Base-by-base conservation (phyloP, 2,113 vertebrate species). In the Sinocyclocheilus maitianheensis region DNA sequence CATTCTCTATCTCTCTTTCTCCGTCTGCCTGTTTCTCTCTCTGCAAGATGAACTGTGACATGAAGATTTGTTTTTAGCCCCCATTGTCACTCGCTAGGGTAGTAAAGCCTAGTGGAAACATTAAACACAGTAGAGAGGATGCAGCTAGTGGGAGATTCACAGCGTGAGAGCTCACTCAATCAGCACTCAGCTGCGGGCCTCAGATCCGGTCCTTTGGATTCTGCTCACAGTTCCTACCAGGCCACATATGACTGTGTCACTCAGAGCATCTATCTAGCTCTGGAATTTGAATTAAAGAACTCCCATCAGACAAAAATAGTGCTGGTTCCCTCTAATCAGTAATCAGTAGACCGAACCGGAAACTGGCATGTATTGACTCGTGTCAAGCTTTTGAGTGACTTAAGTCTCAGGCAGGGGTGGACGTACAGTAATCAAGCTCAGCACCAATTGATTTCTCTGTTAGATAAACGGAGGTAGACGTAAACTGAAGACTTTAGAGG, bases 71-170 rank as follows among this genome's bases (percentile, higher is more conserved):
- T 87, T 86, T 81, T 74, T 75, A 37, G 58, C 55, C 60, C 30
- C 26, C 18, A 77, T 77, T 84, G 82, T 81, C 67, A 34, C 62
- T 20, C 16, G 24, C 84, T 53, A 62, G 48, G 87, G 76, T 85
- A 58, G 78, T 85, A 60, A 80, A 81, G 84, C 83, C 83, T 84
- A 71, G 83, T 87, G 53, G 58, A 87, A 67, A 48, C 85, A 76
- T 89, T 88, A 87, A 69, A 80, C 85, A 81, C 87, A 82, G 85
- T 53, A 51, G 85, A 88, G 63, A 79, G 37, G 43, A 83, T 84
- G 69, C 53, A 62, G 79, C 80, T 84, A 77, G 81, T 75, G 43
- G 53, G 71, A 80, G 77, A 86, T 84, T 85, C 77, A 48, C 40
- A 75, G 84, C 14, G 43, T 69, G 85, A 78, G 48, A 77, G 75